Percentiles rank a stretch among this genome's conserved stretches.
Evolutionary conservation across 2,797 vertebrate species (phyloP).

Genomic region (Hippocampus kuda): DNA sequence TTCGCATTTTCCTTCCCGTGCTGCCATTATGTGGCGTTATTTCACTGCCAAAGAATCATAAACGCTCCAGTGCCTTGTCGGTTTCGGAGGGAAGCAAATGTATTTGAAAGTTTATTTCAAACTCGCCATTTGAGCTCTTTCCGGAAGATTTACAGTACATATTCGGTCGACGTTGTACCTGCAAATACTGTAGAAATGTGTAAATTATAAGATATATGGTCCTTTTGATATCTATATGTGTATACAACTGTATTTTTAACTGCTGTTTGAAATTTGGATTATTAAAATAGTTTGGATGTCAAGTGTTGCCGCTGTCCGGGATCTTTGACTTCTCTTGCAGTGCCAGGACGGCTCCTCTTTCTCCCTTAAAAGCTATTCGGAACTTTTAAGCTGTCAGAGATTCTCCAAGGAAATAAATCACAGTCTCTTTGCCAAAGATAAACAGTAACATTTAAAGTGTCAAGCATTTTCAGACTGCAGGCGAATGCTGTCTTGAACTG

Average conservation of each 20-base stretch:
- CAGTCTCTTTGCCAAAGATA: constrained; percentile 42
- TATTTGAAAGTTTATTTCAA: background rate
- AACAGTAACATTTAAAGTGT: constrained; percentile 50
- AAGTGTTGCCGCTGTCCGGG: constrained; percentile 26
- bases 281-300: constrained; percentile 42
- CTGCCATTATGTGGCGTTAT: constrained; percentile 22
- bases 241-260: constrained; percentile 49
- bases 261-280: constrained; percentile 52
- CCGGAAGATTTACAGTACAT: constrained; percentile 20
- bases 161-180: constrained; percentile 44
- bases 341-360: constrained; percentile 40
- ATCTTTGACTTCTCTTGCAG: constrained; percentile 23
- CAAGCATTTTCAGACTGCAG: constrained; percentile 45
- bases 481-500: constrained; percentile 35
- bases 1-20: constrained; percentile 51
- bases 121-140: background rate
- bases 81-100: constrained; percentile 54
- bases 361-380: constrained; percentile 44
- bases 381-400: constrained; percentile 59
- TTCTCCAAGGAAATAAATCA: constrained; percentile 60
- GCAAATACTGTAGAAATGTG: constrained; percentile 56
- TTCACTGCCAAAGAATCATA: constrained; percentile 50
- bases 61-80: constrained; percentile 60
- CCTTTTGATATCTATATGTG: constrained; percentile 33
- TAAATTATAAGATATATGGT: constrained; percentile 47